Conservation (phyloP, 2,797 vertebrate species). For the Margarornis squamiger region DNA sequence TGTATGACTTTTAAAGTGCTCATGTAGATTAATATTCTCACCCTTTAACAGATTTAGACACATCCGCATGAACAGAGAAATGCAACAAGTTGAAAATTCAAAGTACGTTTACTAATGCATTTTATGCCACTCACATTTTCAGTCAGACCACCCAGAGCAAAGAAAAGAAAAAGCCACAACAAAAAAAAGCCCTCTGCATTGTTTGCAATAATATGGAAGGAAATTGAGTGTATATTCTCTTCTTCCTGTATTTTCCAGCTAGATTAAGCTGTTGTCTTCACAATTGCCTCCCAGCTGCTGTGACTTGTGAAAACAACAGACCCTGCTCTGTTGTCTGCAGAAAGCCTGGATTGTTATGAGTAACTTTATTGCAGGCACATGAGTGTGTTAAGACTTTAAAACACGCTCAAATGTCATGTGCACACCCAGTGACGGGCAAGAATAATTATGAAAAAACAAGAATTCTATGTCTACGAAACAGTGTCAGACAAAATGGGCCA, state of each 20-base stretch:
- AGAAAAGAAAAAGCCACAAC: conserved; percentile 70
- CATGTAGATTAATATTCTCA: conserved; percentile 25
- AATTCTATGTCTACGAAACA: conserved; percentile 86
- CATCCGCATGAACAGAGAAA: conserved; percentile 34
- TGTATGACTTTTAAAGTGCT: conserved; percentile 39
- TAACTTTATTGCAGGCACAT: conserved; percentile 90
- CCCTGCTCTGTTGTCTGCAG: conserved; percentile 90
- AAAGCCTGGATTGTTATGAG: conserved; percentile 87
- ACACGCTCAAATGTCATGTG: conserved; percentile 89
- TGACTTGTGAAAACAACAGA: conserved; percentile 88
- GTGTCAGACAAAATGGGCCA: conserved; percentile 88
- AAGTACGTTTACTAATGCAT: conserved; percentile 61
- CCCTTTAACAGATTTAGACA: conserved; percentile 47
- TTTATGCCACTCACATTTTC: conserved; percentile 73
- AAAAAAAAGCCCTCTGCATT: conserved; percentile 76
- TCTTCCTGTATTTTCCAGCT: conserved; percentile 81
- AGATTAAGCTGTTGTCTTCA: conserved; percentile 89
- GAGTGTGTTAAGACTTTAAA: conserved; percentile 89
- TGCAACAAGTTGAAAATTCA: conserved; percentile 66
- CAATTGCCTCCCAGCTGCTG: conserved; percentile 90
- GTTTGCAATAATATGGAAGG: conserved; percentile 79
- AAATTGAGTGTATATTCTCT: conserved; percentile 81
- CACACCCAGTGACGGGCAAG: conserved; percentile 85
- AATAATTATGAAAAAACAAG: conserved; percentile 87
- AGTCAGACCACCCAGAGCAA: conserved; percentile 78